Evolutionary conservation across 2,888 invertebrate species (phyloP).

Genomic region (Orgyia antiqua): DNA sequence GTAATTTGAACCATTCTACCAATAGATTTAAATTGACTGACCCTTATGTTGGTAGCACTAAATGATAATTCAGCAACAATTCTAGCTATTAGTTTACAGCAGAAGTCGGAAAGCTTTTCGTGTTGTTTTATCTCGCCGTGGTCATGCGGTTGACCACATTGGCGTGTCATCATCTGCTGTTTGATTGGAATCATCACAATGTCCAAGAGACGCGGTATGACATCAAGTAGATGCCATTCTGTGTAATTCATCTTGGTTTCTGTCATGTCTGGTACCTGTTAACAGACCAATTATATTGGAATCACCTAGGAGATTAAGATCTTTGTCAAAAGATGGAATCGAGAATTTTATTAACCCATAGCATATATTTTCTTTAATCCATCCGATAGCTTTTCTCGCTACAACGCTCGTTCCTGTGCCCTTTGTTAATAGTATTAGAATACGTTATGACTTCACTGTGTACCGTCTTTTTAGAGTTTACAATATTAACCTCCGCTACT

Average conservation of each 20-base stretch:
- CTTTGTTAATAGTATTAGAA: no score
- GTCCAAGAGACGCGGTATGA: constrained; percentile 88
- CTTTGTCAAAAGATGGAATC: no score
- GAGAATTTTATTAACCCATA: no score
- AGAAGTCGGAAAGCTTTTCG: constrained; percentile 80
- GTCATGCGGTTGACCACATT: constrained; percentile 63
- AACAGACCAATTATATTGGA: no score
- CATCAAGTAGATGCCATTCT: constrained; percentile 87
- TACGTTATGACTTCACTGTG: no score
- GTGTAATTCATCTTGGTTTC: constrained; percentile 36
- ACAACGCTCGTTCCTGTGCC: no score
- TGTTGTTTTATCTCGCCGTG: constrained; percentile 72
- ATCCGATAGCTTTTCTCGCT: no score
- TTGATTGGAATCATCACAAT: constrained; percentile 89
- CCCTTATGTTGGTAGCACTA: constrained; percentile 48
- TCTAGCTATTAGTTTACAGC: constrained; percentile 88
- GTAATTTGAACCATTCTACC: no score
- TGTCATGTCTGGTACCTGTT: constrained; percentile 35
- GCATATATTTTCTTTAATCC: no score
- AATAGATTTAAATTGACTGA: constrained; percentile 23
- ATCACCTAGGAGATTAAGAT: no score
- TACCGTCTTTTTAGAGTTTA: no score
- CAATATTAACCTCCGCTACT: no score
- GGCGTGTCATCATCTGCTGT: constrained; percentile 68
- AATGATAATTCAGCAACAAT: constrained; percentile 90